Percentiles rank a stretch among this genome's conserved stretches.
Evolutionary conservation across 2,888 invertebrate genomes (phyloP).

Genomic region (Alloscopus bannaensis): DNA sequence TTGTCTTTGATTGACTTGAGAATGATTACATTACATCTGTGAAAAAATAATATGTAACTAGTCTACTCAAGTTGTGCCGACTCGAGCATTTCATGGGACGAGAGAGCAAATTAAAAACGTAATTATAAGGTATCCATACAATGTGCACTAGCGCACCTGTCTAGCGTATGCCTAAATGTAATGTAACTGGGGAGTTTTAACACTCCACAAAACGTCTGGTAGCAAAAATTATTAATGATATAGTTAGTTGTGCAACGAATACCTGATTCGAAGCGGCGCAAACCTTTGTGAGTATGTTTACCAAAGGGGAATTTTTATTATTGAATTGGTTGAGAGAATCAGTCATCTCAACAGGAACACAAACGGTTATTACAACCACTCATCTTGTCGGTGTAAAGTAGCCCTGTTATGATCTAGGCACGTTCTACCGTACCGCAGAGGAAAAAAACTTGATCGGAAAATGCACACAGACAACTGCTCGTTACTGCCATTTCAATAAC

Average conservation of each 20-base stretch:
- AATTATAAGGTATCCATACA: conserved; percentile 5
- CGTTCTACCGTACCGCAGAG: no score
- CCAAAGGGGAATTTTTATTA: not conserved
- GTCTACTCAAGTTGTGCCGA: not conserved
- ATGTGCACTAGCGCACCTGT: not conserved
- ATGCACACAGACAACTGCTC: no score
- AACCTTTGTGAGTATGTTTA: conserved; percentile 1
- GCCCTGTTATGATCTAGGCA: conserved; percentile 31
- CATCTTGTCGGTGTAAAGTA: conserved; percentile 16
- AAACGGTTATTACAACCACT: not conserved
- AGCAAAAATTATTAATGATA: conserved; percentile 16
- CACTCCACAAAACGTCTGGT: no score
- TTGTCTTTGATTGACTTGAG: conserved; percentile 19
- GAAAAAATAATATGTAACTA: conserved; percentile 9
- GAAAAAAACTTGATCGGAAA: no score
- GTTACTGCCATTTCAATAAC: not conserved
- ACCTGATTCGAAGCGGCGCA: conserved; percentile 22
- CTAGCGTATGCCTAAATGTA: not conserved
- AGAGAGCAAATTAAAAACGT: conserved; percentile 9
- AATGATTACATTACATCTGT: conserved; percentile 19
- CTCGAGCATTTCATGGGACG: conserved; percentile 3
- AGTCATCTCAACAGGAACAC: conserved; percentile 28
- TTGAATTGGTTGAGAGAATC: conserved; percentile 30
- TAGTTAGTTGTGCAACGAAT: conserved; percentile 20
- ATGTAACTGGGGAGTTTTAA: no score